A percentile compares a stretch with the other conserved stretches of the same genome.
phyloP scores from a whole-genome alignment of 2,888 invertebrate species.

The Eremobia ochroleuca region DNA sequence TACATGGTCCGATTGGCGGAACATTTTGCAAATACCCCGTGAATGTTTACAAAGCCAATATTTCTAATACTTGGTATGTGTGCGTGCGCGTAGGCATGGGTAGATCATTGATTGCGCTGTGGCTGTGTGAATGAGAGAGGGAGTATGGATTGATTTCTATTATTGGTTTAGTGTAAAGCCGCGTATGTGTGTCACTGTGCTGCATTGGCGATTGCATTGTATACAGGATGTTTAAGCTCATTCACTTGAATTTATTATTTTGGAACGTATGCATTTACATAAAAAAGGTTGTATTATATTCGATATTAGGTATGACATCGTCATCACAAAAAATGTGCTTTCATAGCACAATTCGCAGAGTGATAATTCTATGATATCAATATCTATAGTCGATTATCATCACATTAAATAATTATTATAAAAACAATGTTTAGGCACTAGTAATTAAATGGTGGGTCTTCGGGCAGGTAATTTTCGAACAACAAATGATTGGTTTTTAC shows the following conservation, averaged over 20 bases:
- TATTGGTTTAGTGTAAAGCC: constrained; percentile 91
- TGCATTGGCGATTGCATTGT: constrained; percentile 80
- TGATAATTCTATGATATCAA: not conserved
- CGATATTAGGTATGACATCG: not conserved
- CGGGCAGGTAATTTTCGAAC: not conserved
- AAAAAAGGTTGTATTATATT: not conserved
- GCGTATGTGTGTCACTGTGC: constrained; percentile 90
- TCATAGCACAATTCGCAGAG: not conserved
- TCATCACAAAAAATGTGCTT: not conserved
- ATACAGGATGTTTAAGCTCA: constrained; percentile 77
- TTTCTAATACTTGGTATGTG: constrained; percentile 84
- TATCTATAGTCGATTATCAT: not conserved
- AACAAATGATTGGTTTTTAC: not conserved
- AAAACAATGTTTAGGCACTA: not conserved
- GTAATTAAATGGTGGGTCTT: not conserved
- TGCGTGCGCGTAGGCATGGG: constrained; percentile 75
- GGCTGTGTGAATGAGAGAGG: constrained; percentile 85
- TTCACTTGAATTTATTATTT: not conserved
- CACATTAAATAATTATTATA: not conserved
- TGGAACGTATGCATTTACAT: not conserved
- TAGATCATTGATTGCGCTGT: constrained; percentile 82
- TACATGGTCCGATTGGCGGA: constrained; percentile 77
- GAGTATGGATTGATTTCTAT: constrained; percentile 90
- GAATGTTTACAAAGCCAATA: constrained; percentile 90
- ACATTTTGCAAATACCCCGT: constrained; percentile 88